Base-by-base conservation (phyloP, 1,140 invertebrate species). In the Cydia amplana region DNA sequence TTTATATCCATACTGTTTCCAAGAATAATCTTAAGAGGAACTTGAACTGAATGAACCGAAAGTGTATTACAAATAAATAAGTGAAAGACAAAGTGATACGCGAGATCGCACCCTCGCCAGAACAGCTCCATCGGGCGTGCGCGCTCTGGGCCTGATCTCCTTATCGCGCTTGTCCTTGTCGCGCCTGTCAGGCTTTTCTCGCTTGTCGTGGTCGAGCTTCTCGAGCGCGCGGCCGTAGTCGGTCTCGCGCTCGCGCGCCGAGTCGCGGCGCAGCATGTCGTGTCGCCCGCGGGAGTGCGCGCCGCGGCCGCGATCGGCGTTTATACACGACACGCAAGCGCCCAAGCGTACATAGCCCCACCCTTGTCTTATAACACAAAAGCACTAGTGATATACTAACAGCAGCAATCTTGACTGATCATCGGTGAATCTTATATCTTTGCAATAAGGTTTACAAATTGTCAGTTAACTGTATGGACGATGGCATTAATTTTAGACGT, bases 231-330 rank as follows among this genome's bases (percentile, higher is more conserved):
- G 70, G 16, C 18, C 70, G 18, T 46, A 14, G 6, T 49, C 72
- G 12, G 14, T 25, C 9, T 40, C 72, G 72, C 72, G 46, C 18
- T 46, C 72, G 72, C 72, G 72, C 46, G 70, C 32, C 70, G 72
- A 73, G 72, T 73, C 72, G 40, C 72, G 65, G 16, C 65, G 65
- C 65, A 70, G 18, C 65, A 70, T 70, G n/a, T 36, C 28, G 64
- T 23, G 46, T 23, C 63, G 12, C 20, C 14, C 63, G 23, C 28
- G 64, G 63, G 25, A 67, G 64, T 67, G 65, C 65, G 65, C 65
- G 65, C 65, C 25, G 28, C 65, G 65, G 16, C 28, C 10, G 9
- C 18, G 0, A 16, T 1, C 43, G 6, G 6, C 10, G 9, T n/a
- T 16, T 49, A 51, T 18, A 40, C 72, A 16, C 70, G 9, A 4